Conservation (phyloP, 2,113 vertebrate genomes). For the Erpornis zantholeuca region DNA sequence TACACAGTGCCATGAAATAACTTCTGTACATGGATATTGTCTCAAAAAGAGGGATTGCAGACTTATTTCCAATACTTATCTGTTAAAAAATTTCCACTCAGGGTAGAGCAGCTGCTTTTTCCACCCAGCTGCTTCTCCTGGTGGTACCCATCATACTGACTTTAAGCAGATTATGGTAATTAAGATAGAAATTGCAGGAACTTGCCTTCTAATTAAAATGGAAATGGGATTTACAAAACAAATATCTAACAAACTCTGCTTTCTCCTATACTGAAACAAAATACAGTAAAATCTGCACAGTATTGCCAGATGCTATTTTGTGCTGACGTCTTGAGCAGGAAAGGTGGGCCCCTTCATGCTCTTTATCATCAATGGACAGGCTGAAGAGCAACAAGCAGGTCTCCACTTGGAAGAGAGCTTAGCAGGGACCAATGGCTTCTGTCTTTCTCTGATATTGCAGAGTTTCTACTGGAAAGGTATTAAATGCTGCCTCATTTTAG, state of each 20-base stretch:
- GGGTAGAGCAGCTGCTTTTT: neutral
- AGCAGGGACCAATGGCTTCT: neutral
- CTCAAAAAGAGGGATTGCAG: neutral
- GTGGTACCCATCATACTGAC: slow-evolving; percentile 13
- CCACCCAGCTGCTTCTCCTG: slow-evolving; percentile 15
- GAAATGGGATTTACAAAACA: slow-evolving; percentile 65
- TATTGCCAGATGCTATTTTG: neutral
- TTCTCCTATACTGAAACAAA: neutral
- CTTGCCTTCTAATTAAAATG: slow-evolving; percentile 67
- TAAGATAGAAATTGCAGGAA: slow-evolving; percentile 66
- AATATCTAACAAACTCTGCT: slow-evolving; percentile 42
- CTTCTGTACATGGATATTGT: neutral
- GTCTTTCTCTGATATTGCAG: neutral
- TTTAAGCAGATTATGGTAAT: slow-evolving; percentile 64
- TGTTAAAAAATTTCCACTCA: slow-evolving; percentile 46
- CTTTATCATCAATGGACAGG: neutral
- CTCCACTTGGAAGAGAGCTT: neutral
- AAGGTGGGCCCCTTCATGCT: neutral
- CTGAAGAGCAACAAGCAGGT: neutral
- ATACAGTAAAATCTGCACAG: neutral
- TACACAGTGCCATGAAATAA: neutral
- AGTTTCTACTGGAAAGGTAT: neutral
- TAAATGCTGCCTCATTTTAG: neutral
- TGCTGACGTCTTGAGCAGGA: neutral
- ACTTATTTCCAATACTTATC: slow-evolving; percentile 35